Percentiles rank a stretch among this genome's conserved stretches.
These are phyloP conservation scores for Leucophenga montana DNA, from an alignment of 2,888 invertebrate genomes.

Conservation along the genomic window DNA sequence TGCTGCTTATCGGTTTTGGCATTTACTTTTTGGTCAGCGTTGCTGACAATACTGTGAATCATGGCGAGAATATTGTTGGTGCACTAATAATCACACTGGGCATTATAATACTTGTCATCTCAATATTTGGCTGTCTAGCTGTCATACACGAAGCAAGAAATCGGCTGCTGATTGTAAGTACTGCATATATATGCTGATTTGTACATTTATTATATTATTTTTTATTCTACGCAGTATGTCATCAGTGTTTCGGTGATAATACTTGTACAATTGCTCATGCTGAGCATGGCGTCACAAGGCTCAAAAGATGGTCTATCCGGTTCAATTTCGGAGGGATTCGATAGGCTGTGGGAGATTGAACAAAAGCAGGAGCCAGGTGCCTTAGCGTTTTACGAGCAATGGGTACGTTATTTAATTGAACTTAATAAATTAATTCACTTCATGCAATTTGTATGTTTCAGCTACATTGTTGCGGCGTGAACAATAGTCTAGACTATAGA, in stretches of 20 bases:
- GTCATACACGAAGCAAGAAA: constrained; percentile 62
- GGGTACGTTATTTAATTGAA: constrained; percentile 41
- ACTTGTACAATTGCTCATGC: constrained; percentile 60
- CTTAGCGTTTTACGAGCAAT: constrained; percentile 63
- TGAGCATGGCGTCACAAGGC: constrained; percentile 68
- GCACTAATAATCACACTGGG: constrained; percentile 64
- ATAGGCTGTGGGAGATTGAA: constrained; percentile 61
- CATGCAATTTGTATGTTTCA: constrained; percentile 12
- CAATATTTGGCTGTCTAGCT: constrained; percentile 65
- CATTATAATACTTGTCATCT: constrained; percentile 54
- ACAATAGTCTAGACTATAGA: constrained; percentile 59
- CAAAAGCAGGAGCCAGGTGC: constrained; percentile 55
- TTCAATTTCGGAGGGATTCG: constrained; percentile 64
- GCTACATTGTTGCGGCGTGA: constrained; percentile 67
- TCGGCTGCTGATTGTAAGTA: constrained; percentile 57
- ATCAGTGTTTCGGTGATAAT: constrained; percentile 54
- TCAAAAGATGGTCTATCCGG: constrained; percentile 65
- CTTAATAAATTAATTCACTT: neutral
- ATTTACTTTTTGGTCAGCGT: constrained; percentile 63
- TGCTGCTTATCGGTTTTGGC: constrained; percentile 63
- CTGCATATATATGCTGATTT: neutral
- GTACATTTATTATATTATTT: constrained; percentile 8
- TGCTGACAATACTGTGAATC: constrained; percentile 59
- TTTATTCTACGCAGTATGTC: constrained; percentile 50
- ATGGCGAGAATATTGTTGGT: constrained; percentile 66